Evolutionary conservation across 2,888 invertebrate species (phyloP).

Genomic region (Lycia hirtaria): DNA sequence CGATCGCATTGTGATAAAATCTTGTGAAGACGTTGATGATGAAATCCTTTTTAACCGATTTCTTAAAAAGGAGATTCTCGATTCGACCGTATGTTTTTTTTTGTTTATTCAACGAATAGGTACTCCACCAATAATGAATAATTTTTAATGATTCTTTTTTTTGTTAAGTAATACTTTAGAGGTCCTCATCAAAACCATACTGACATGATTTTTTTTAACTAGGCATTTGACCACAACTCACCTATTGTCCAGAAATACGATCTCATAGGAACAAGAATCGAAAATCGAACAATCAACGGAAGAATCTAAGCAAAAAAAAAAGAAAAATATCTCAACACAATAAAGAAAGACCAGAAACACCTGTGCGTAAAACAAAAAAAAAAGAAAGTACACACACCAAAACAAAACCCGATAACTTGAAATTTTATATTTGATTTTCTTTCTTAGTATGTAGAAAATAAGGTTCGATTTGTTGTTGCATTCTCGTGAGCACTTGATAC

Average conservation of each 20-base stretch:
- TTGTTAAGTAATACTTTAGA: too few species aligned
- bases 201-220: too few species aligned
- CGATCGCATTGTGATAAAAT: too few species aligned
- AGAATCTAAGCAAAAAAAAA: conserved; percentile 21
- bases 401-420: conserved; percentile 22
- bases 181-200: too few species aligned
- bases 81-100: too few species aligned
- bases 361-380: conserved; percentile 35
- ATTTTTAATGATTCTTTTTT: too few species aligned
- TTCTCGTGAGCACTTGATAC: conserved; percentile 17
- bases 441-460: not conserved
- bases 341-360: conserved; percentile 36
- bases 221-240: too few species aligned
- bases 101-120: too few species aligned
- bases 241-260: not conserved
- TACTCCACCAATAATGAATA: too few species aligned
- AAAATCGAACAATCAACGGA: conserved; percentile 14
- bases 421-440: not conserved
- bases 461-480: conserved; percentile 1
- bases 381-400: conserved; percentile 21
- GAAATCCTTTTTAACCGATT: too few species aligned
- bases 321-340: conserved; percentile 27
- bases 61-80: too few species aligned
- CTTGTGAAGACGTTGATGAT: too few species aligned
- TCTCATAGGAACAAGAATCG: not conserved